These are phyloP conservation scores for Neodiprion pinetum DNA, from an alignment of 1,140 invertebrate species.

Conservation along the genomic window DNA sequence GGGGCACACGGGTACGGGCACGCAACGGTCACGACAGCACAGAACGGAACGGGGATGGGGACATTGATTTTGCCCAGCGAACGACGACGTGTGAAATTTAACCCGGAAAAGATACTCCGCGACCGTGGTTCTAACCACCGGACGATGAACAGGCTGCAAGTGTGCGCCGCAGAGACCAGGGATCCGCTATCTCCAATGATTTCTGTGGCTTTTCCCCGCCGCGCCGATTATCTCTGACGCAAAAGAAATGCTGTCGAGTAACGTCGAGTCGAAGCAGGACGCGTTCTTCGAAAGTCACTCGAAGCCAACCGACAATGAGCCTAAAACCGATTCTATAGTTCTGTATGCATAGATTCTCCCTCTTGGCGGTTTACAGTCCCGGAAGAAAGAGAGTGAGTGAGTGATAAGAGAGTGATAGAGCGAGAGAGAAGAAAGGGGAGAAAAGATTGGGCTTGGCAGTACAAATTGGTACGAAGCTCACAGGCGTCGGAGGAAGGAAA, in stretches of 20 bases:
- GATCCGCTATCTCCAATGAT: too few species aligned
- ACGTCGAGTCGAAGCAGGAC: too few species aligned
- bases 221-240: too few species aligned
- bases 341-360: too few species aligned
- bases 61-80: slow-evolving; percentile 54
- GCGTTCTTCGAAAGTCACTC: too few species aligned
- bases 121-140: slow-evolving; percentile 42
- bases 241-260: too few species aligned
- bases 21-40: slow-evolving; percentile 41
- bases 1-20: slow-evolving; percentile 20
- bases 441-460: neutral
- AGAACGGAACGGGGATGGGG: slow-evolving; percentile 37
- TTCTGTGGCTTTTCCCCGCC: too few species aligned
- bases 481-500: neutral
- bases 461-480: neutral
- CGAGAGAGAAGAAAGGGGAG: neutral
- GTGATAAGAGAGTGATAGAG: too few species aligned
- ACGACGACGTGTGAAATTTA: slow-evolving; percentile 53
- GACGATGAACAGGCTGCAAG: slow-evolving; percentile 45
- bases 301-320: too few species aligned
- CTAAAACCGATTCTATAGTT: too few species aligned
- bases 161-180: slow-evolving; percentile 40
- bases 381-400: too few species aligned
- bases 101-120: slow-evolving; percentile 50
- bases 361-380: too few species aligned